Base-by-base conservation (phyloP, 2,888 invertebrate genomes). In the Callinectes sapidus region DNA sequence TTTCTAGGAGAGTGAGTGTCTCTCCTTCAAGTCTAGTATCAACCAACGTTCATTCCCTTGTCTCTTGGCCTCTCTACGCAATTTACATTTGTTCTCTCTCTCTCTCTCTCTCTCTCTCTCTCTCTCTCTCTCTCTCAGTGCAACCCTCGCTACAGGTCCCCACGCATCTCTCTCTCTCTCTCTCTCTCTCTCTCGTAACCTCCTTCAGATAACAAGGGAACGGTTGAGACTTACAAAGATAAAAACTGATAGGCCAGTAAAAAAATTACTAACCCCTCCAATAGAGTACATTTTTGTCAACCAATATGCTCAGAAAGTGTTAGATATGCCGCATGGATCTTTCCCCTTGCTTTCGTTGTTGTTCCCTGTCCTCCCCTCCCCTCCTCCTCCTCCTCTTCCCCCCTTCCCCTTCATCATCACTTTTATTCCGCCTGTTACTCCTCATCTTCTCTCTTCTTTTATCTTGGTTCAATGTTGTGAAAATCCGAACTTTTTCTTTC, bases 91-190 rank as follows among this genome's bases (percentile, higher is more conserved):
- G n/a, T 28, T 71, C 48, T 61, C 55, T 35, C 55, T 61, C 55
- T 55, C 89, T 89, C 66, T 61, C 66, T 61, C 55, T 55, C 61
- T 66, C 66, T 39, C 66, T 66, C 66, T 32, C 66, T 35, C 66
- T 88, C 88, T 88, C 88, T 88, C 87, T 54, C 87, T 71, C 71
- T 71, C n/a, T 71, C 71, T 71, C n/a, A 18, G 2, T 28, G 16
- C n/a, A 3, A 48, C 28, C 32, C 48, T 48, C 54, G 48, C 48
- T 48, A 48, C 48, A 48, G 48, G 48, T 48, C 54, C 77, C 16
- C 39, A 28, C 32, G 35, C 61, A 23, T 71, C 71, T 71, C n/a
- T 71, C 71, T 71, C 23, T 28, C 28, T 28, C 10, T 88, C 48
- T 55, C 32, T 55, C 61, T 55, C 32, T 54, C 54, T 32, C 32